A percentile compares a stretch with the other conserved stretches of the same genome.
These are phyloP conservation scores for Eupristina koningsbergeri DNA, from an alignment of 1,140 invertebrate species.

Conservation along the genomic window DNA sequence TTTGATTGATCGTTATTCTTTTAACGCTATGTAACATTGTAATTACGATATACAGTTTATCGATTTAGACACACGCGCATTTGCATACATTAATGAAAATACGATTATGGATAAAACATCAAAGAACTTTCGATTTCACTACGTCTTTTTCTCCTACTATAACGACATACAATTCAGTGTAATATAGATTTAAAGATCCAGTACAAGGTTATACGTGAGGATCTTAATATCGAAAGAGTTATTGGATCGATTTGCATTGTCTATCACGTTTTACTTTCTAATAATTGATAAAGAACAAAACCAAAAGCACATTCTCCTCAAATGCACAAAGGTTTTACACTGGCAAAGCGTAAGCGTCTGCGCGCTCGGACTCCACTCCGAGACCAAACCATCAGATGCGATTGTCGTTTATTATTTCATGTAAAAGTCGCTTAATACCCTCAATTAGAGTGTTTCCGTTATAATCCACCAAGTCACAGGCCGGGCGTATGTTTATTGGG, in stretches of 20 bases:
- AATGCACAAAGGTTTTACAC: background rate
- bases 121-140: background rate
- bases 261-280: background rate
- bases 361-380: background rate
- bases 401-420: background rate
- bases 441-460: slow-evolving; percentile 39
- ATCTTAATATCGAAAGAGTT: background rate
- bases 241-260: background rate
- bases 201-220: background rate
- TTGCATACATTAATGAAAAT: too few relatives aligned
- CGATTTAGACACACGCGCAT: background rate
- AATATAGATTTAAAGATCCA: background rate
- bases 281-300: background rate
- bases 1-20: too few relatives aligned
- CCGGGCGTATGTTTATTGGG: background rate
- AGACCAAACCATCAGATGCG: background rate
- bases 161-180: background rate
- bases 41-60: background rate
- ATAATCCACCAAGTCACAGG: background rate
- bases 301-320: background rate
- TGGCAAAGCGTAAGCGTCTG: too few relatives aligned
- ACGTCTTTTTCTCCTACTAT: background rate
- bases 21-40: background rate
- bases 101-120: background rate
- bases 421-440: slow-evolving; percentile 27